A percentile compares a stretch with the other conserved stretches of the same genome.
Conservation (phyloP, 2,888 invertebrate species). For the Drosophila differens region DNA sequence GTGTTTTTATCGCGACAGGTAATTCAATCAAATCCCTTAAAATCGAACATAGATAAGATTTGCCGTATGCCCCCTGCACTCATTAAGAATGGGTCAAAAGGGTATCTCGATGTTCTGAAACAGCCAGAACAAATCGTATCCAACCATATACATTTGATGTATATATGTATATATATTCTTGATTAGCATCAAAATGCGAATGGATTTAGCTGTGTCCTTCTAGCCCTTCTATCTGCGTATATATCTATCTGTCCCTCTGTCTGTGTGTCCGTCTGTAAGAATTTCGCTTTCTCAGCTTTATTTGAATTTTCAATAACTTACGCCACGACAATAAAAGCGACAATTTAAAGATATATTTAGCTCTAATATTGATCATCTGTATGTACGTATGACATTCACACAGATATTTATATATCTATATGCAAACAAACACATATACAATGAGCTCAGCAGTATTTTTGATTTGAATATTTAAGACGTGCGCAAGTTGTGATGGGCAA, state of each 20-base stretch:
- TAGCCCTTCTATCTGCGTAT: not conserved
- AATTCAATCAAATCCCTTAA: slow-evolving; percentile 46
- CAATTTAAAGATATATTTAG: too few species aligned
- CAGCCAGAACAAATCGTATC: not conserved
- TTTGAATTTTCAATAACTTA: too few species aligned
- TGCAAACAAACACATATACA: not conserved
- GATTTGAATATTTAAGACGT: not conserved
- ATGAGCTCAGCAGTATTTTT: not conserved
- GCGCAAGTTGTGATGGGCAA: not conserved
- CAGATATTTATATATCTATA: not conserved
- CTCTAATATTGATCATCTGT: too few species aligned
- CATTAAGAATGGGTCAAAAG: not conserved
- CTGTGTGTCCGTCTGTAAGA: too few species aligned
- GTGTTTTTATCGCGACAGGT: slow-evolving; percentile 27
- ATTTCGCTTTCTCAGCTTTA: too few species aligned
- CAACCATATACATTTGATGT: not conserved
- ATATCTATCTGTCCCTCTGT: not conserved
- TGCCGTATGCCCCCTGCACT: not conserved
- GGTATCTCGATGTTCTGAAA: not conserved
- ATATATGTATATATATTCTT: not conserved
- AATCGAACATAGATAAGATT: slow-evolving; percentile 51
- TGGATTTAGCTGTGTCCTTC: not conserved
- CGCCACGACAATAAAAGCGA: too few species aligned
- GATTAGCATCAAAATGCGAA: not conserved
- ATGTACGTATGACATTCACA: too few species aligned